These are phyloP conservation scores for Amphiura filiformis DNA, from an alignment of 35 echinoderm and acorn worm species.

Conservation along the genomic window DNA sequence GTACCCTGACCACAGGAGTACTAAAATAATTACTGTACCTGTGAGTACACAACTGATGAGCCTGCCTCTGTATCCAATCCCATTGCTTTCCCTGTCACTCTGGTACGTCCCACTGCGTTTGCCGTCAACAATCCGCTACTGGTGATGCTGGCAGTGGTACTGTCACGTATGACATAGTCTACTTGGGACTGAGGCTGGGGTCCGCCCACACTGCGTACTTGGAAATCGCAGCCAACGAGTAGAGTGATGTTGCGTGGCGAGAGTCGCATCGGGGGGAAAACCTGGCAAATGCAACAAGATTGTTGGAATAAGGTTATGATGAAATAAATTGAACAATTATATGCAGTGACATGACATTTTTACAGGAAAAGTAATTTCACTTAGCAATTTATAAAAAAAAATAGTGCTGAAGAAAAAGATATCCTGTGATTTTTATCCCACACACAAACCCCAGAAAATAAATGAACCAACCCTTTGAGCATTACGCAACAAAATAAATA, in stretches of 20 bases:
- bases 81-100: constrained; percentile 63
- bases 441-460: too few relatives aligned
- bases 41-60: constrained; percentile 70
- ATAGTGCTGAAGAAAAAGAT: too few relatives aligned
- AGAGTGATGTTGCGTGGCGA: constrained; percentile 87
- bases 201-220: constrained; percentile 89
- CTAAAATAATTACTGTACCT: too few relatives aligned
- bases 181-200: constrained; percentile 80
- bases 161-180: constrained; percentile 60
- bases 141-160: constrained; percentile 62
- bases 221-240: constrained; percentile 72
- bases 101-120: constrained; percentile 53
- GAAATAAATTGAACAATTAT: too few relatives aligned
- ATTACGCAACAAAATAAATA: too few relatives aligned
- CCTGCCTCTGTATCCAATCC: constrained; percentile 85
- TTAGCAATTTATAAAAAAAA: too few relatives aligned
- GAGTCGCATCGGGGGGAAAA: constrained; percentile 80
- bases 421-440: too few relatives aligned
- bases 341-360: too few relatives aligned
- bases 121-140: constrained; percentile 79
- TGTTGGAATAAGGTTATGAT: background rate
- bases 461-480: too few relatives aligned
- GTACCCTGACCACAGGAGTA: too few relatives aligned
- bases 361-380: too few relatives aligned
- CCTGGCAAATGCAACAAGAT: constrained; percentile 31